Percentiles rank a stretch among this genome's conserved stretches.
These are phyloP conservation scores for Cordylochernes scorpioides DNA, from an alignment of 2,888 invertebrate genomes.

Conservation along the genomic window DNA sequence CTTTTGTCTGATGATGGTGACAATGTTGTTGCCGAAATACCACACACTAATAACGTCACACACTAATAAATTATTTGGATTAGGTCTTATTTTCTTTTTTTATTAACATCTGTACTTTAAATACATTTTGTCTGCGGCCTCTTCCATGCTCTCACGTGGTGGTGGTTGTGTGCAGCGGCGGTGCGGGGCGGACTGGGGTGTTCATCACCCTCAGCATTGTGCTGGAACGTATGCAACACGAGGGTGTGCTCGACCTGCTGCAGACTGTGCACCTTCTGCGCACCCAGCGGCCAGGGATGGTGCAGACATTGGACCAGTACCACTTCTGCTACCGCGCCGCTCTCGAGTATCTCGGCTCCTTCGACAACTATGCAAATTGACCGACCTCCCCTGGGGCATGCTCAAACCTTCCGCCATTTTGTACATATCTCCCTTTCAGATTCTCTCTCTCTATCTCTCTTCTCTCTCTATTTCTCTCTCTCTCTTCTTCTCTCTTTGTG, in stretches of 20 bases:
- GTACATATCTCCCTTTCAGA: too few species aligned
- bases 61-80: too few species aligned
- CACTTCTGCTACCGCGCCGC: constrained; percentile 98
- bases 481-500: too few species aligned
- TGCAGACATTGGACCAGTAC: constrained; percentile 98
- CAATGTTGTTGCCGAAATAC: too few species aligned
- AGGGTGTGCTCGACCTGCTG: constrained; percentile 95
- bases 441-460: too few species aligned
- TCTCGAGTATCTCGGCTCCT: constrained; percentile 88
- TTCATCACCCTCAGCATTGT: constrained; percentile 94
- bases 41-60: too few species aligned
- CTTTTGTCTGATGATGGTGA: too few species aligned
- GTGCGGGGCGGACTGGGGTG: constrained; percentile 91
- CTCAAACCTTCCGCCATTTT: too few species aligned
- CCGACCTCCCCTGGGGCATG: too few species aligned
- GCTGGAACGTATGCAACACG: constrained; percentile 92
- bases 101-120: constrained; percentile 4
- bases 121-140: background rate
- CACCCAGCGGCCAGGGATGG: constrained; percentile 96
- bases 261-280: constrained; percentile 92
- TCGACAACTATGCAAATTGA: constrained; percentile 47
- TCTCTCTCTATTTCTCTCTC: too few species aligned
- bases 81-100: too few species aligned
- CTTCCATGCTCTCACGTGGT: constrained; percentile 44
- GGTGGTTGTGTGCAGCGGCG: constrained; percentile 66